Percentiles rank a stretch among this genome's conserved stretches.
phyloP scores from a whole-genome alignment of 2,113 vertebrate genomes.

The Manacus vitellinus region DNA sequence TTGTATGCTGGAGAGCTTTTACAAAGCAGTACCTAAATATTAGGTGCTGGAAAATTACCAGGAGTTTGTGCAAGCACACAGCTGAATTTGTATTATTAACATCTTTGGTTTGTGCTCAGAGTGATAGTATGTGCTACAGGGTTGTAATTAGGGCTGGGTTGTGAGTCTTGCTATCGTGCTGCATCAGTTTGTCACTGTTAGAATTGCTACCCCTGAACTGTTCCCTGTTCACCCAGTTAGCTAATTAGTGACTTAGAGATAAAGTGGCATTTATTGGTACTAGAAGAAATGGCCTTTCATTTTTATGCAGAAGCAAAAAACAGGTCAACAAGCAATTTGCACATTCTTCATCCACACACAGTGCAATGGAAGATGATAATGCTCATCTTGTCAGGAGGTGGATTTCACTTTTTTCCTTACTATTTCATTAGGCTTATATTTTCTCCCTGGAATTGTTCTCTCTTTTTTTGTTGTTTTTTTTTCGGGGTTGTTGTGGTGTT shows the following conservation, averaged over 20 bases:
- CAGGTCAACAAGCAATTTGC: conserved; percentile 3
- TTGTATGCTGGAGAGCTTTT: background rate
- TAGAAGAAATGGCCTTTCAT: conserved; percentile 19
- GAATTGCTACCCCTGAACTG: conserved; percentile 21
- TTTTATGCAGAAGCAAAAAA: conserved; percentile 23
- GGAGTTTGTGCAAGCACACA: background rate
- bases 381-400: background rate
- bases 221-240: background rate
- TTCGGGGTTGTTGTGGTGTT: background rate
- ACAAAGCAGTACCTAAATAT: background rate
- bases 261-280: background rate
- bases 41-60: background rate
- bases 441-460: background rate
- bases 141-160: conserved; percentile 21
- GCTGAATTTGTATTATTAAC: conserved; percentile 18
- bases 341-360: background rate
- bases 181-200: background rate
- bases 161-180: background rate
- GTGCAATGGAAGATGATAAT: background rate
- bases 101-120: background rate
- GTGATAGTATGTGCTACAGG: background rate
- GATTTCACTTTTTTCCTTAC: background rate
- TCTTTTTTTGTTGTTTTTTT: background rate
- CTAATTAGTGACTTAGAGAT: conserved; percentile 31
- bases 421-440: background rate